Conservation (phyloP, 2,888 invertebrate genomes). For the Alsophila aescularia region DNA sequence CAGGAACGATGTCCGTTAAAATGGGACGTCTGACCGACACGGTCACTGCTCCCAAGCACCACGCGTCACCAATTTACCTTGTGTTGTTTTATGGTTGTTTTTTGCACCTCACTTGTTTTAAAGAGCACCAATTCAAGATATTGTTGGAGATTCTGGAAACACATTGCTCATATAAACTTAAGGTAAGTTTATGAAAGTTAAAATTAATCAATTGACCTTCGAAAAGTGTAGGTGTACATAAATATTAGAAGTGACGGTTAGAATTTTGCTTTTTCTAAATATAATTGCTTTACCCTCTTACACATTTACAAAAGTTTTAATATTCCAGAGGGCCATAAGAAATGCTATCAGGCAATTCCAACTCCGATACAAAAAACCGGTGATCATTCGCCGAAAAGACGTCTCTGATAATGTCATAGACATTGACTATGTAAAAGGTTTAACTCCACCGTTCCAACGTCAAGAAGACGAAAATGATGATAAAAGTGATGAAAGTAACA, state of each 20-base stretch:
- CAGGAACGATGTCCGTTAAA: slow-evolving; percentile 3
- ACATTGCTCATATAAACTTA: background rate
- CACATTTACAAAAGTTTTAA: background rate
- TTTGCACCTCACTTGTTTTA: slow-evolving; percentile 18
- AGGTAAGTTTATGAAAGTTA: background rate
- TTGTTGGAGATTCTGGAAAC: background rate
- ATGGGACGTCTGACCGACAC: background rate
- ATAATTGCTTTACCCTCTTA: no score
- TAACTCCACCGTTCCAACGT: slow-evolving; percentile 58
- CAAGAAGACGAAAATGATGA: slow-evolving; percentile 54
- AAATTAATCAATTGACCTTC: no score
- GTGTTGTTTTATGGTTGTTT: no score
- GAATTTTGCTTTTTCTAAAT: no score
- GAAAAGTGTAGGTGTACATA: no score
- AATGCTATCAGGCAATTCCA: slow-evolving; percentile 35
- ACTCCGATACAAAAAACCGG: slow-evolving; percentile 21
- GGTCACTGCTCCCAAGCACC: slow-evolving; percentile 24
- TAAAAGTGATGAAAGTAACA: slow-evolving; percentile 30
- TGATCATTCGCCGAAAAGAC: slow-evolving; percentile 49
- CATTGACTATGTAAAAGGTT: slow-evolving; percentile 47
- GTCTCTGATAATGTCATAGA: slow-evolving; percentile 58
- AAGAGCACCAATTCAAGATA: background rate
- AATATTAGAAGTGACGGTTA: no score
- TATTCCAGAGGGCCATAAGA: slow-evolving; percentile 31
- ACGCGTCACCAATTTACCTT: background rate